Evolutionary conservation across 1,140 invertebrate genomes (phyloP).

Genomic region (Lysiphlebus fabarum): DNA sequence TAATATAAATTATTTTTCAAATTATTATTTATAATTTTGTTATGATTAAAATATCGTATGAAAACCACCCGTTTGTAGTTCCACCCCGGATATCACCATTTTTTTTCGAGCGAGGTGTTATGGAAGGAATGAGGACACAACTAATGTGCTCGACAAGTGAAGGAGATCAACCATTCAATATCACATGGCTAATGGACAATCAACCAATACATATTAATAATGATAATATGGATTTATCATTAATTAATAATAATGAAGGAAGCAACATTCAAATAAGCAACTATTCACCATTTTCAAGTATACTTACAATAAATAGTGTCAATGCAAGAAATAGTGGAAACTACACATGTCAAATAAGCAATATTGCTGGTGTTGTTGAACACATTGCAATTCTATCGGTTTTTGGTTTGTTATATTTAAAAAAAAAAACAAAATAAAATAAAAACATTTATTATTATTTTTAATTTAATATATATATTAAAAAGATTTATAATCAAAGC

Average conservation of each 20-base stretch:
- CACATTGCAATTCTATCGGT: slow-evolving; percentile 65
- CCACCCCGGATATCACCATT: slow-evolving; percentile 61
- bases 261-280: slow-evolving; percentile 55
- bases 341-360: slow-evolving; percentile 65
- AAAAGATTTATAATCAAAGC: too few relatives aligned
- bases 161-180: slow-evolving; percentile 60
- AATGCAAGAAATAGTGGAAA: slow-evolving; percentile 63
- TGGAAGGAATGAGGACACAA: slow-evolving; percentile 64
- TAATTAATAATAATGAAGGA: slow-evolving; percentile 27
- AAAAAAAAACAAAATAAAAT: too few relatives aligned
- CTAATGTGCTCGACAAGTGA: slow-evolving; percentile 64
- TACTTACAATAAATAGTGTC: slow-evolving; percentile 64
- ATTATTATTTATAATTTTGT: too few relatives aligned
- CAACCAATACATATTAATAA: slow-evolving; percentile 42
- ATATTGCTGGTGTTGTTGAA: slow-evolving; percentile 59
- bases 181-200: slow-evolving; percentile 63
- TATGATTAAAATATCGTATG: slow-evolving; percentile 14
- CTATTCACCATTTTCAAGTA: slow-evolving; percentile 55
- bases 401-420: slow-evolving; percentile 44
- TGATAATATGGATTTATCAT: slow-evolving; percentile 23
- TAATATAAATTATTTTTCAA: too few relatives aligned
- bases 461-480: too few relatives aligned
- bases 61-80: slow-evolving; percentile 54
- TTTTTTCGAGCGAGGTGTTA: slow-evolving; percentile 57
- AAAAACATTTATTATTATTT: too few relatives aligned